Conservation (phyloP, 2,113 vertebrate species). For the Myxocyprinus asiaticus region DNA sequence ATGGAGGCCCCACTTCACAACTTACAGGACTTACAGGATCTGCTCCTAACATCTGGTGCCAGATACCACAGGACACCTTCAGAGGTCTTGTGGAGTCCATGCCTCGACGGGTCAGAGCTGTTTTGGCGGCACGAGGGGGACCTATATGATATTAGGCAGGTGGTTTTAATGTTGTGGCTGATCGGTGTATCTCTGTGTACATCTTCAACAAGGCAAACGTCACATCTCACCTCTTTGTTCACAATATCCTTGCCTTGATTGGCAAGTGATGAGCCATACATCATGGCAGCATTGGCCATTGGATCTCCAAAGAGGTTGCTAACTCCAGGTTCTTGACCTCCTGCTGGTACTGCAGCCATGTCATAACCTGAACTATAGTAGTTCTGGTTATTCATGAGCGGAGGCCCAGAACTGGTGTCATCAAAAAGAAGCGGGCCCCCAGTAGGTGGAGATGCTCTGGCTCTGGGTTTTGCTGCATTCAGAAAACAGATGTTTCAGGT, state of each 20-base stretch:
- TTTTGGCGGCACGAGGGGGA: too few species aligned
- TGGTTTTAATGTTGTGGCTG: too few species aligned
- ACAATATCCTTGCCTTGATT: slow-evolving; percentile 88
- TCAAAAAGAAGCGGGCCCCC: slow-evolving; percentile 79
- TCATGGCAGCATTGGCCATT: slow-evolving; percentile 81
- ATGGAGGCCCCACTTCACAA: too few species aligned
- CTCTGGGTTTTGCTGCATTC: slow-evolving; percentile 70
- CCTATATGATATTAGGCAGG: too few species aligned
- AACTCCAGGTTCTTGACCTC: slow-evolving; percentile 66
- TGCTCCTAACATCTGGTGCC: too few species aligned
- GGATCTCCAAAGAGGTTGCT: slow-evolving; percentile 83
- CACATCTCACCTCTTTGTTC: slow-evolving; percentile 83
- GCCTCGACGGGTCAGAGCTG: too few species aligned
- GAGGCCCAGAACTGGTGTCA: slow-evolving; percentile 76
- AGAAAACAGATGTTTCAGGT: neutral
- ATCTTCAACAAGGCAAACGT: neutral
- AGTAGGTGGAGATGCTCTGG: slow-evolving; percentile 66
- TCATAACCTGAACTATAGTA: slow-evolving; percentile 73
- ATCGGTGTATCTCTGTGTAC: neutral
- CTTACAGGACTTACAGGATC: too few species aligned
- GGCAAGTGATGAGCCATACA: slow-evolving; percentile 88
- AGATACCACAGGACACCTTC: too few species aligned
- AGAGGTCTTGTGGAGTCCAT: too few species aligned
- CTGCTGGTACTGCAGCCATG: slow-evolving; percentile 63
- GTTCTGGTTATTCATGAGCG: slow-evolving; percentile 69